phyloP scores from a whole-genome alignment of 2,888 invertebrate species.

The Mellilla xanthometata region DNA sequence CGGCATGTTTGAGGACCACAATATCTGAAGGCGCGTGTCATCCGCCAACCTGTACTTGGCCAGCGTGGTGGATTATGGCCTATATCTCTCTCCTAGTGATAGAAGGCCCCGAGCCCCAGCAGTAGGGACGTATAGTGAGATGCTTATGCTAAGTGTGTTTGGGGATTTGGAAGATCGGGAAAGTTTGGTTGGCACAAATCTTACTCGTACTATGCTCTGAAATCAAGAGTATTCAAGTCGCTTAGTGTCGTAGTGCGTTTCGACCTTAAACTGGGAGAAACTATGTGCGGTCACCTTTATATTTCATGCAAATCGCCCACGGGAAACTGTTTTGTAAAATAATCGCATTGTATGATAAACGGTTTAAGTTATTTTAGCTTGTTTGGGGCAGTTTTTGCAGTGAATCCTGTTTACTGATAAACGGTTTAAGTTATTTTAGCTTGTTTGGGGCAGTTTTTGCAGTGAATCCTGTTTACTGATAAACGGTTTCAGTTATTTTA shows the following conservation, averaged over 20 bases:
- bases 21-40: too few species aligned
- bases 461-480: constrained; percentile 31
- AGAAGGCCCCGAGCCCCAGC: too few species aligned
- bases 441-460: constrained; percentile 29
- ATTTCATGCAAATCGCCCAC: constrained; percentile 76
- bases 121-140: too few species aligned
- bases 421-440: constrained; percentile 5
- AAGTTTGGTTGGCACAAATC: too few species aligned
- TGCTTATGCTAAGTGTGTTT: too few species aligned
- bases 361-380: constrained; percentile 36
- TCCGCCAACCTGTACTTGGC: too few species aligned
- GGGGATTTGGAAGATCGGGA: too few species aligned
- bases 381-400: constrained; percentile 27
- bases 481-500: neutral
- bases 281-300: constrained; percentile 80
- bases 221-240: too few species aligned
- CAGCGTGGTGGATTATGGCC: too few species aligned
- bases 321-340: constrained; percentile 54
- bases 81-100: too few species aligned
- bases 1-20: too few species aligned
- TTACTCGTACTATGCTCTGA: too few species aligned
- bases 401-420: constrained; percentile 31
- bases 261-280: constrained; percentile 63
- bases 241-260: neutral
- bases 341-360: constrained; percentile 57